phyloP scores from a whole-genome alignment of 2,113 vertebrate species.

The Turnix velox region DNA sequence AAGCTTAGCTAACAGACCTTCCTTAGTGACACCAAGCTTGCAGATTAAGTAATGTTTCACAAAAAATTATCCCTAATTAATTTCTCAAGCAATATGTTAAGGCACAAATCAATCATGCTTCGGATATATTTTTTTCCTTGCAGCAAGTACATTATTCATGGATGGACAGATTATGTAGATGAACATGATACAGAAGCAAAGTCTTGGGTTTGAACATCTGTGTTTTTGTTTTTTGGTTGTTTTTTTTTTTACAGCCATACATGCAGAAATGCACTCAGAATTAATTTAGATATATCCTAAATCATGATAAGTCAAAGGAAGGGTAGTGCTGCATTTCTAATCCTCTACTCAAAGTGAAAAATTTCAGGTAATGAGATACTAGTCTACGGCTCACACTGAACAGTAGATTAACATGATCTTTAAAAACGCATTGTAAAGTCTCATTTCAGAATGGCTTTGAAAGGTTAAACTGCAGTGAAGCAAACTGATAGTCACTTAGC shows the following conservation, averaged over 20 bases:
- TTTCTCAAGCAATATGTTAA: slow-evolving; percentile 7
- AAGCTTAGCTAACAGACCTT: not conserved
- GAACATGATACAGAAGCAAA: not conserved
- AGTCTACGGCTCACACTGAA: not conserved
- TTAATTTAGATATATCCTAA: not conserved
- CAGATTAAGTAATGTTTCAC: slow-evolving; percentile 8
- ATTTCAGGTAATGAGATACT: not conserved
- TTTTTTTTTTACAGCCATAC: too few relatives aligned
- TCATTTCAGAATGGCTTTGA: not conserved
- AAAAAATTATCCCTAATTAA: not conserved
- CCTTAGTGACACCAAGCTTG: not conserved
- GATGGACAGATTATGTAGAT: not conserved
- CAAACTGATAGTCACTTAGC: not conserved
- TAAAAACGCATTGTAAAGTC: not conserved
- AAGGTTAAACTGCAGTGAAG: not conserved
- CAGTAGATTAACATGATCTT: not conserved
- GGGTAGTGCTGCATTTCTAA: not conserved
- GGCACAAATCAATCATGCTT: slow-evolving; percentile 43
- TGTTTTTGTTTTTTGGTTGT: not conserved
- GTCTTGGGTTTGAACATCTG: not conserved
- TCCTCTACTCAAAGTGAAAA: not conserved
- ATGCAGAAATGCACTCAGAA: not conserved
- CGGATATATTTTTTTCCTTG: slow-evolving; percentile 38
- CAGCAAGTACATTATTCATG: slow-evolving; percentile 13
- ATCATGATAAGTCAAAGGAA: not conserved